phyloP scores from a whole-genome alignment of 2,888 invertebrate species.

The Agrypnus murinus region DNA sequence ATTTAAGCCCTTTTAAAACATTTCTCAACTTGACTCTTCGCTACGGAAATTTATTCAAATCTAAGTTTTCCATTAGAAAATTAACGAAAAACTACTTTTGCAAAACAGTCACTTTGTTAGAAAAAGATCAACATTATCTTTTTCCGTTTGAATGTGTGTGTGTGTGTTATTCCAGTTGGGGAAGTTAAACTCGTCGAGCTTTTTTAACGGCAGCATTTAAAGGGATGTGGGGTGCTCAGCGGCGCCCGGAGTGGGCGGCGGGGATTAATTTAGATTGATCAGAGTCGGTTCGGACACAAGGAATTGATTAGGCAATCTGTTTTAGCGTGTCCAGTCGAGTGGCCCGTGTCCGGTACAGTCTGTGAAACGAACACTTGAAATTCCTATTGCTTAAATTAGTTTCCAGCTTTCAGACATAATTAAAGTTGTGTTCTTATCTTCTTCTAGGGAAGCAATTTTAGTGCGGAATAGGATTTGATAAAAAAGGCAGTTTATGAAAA shows the following conservation, averaged over 20 bases:
- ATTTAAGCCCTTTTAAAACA: conserved; percentile 8
- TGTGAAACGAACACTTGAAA: conserved; percentile 40
- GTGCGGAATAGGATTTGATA: no score
- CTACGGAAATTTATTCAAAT: not conserved
- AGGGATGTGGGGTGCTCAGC: conserved; percentile 55
- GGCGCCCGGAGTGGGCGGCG: conserved; percentile 64
- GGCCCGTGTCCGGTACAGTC: conserved; percentile 68
- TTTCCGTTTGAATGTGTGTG: not conserved
- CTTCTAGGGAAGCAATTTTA: no score
- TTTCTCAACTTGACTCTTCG: not conserved
- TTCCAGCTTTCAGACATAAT: conserved; percentile 14
- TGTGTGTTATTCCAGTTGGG: conserved; percentile 44
- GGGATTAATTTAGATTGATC: conserved; percentile 74
- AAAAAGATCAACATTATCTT: not conserved
- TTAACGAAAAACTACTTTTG: conserved; percentile 16
- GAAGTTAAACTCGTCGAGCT: conserved; percentile 53
- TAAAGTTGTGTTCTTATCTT: not conserved
- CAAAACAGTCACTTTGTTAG: not conserved
- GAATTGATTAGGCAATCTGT: conserved; percentile 74
- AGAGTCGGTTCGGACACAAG: conserved; percentile 71
- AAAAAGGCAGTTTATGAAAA: no score
- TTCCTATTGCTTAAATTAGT: conserved; percentile 36
- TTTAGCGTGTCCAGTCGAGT: conserved; percentile 72
- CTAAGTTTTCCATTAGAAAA: conserved; percentile 21
- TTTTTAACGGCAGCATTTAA: conserved; percentile 70